Base-by-base conservation (phyloP, 2,888 invertebrate species). In the Augiades crinisus region DNA sequence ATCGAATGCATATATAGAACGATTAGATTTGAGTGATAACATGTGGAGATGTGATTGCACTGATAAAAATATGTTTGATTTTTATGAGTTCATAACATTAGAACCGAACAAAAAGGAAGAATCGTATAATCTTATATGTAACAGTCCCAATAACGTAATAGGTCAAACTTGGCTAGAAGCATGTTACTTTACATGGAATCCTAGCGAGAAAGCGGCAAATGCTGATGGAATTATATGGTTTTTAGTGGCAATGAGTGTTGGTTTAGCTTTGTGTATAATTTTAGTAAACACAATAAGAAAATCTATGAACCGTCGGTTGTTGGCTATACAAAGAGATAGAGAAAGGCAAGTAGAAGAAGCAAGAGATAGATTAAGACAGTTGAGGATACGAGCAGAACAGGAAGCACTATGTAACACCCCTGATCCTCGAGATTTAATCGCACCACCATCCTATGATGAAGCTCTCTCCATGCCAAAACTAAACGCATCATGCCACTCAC, bases 31-130 rank as follows among this genome's bases (percentile, higher is more conserved):
- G 37, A 90, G 90, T 10, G 94, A 95, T 64, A 95, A 95, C 73
- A 93, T 94, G 59, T 95, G 95, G 95, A 88, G 93, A 54, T 95
- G 95, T 70, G 93, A 94, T 57, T 95, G 95, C 64, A 61, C 73
- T n/a, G 91, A 91, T 57, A 61, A 64, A 0, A 87, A 91, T 14
- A 91, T 95, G 70, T 85, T 90, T 47, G 86, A 91, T 6, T 92
- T 93, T 65, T 94, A 91, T 61, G 88, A 91, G 54, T 94, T 83
- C 68, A 67, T 95, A 8, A 92, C 91, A 1, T 71, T 89, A 12
- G 86, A 90, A 55, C 92, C 93, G 1, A 81, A 81, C 16, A 93
- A 91, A 66, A 90, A 89, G 43, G 84, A 81, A 60, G 82, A 84
- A 58, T 86, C 81, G 0, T 81, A 72, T 53, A 86, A 89, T 55